Evolutionary conservation across 2,888 invertebrate genomes (phyloP).

Genomic region (Microctonus aethiopoides): DNA sequence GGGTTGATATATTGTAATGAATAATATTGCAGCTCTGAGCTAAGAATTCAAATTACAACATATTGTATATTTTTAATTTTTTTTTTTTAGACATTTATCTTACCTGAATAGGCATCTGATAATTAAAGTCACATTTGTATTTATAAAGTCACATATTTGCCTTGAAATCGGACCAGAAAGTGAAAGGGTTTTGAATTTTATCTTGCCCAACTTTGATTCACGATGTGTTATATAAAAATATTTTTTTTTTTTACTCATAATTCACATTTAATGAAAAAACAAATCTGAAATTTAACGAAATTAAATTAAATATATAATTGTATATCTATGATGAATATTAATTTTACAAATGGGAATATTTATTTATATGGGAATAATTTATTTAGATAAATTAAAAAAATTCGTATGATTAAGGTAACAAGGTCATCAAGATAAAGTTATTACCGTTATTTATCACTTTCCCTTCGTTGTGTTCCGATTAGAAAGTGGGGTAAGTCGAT

Average conservation of each 20-base stretch:
- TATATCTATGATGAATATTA: not conserved
- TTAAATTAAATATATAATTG: not conserved
- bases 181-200: constrained; percentile 54
- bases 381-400: not conserved
- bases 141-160: constrained; percentile 49
- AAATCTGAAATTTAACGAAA: not conserved
- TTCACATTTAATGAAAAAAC: not conserved
- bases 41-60: not conserved
- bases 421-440: constrained; percentile 27
- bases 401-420: constrained; percentile 22
- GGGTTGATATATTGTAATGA: not conserved
- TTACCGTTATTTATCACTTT: constrained; percentile 48
- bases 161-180: constrained; percentile 55
- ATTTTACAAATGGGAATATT: not conserved
- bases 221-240: not conserved
- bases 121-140: too few species aligned
- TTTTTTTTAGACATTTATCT: not conserved
- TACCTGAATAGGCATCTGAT: constrained; percentile 26
- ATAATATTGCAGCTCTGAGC: not conserved
- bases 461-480: constrained; percentile 43
- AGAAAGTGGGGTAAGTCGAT: constrained; percentile 54
- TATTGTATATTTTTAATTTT: too few species aligned
- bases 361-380: too few species aligned
- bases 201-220: constrained; percentile 32
- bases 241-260: constrained; percentile 23